Conservation (phyloP, 1,140 invertebrate species). For the Littorina saxatilis region DNA sequence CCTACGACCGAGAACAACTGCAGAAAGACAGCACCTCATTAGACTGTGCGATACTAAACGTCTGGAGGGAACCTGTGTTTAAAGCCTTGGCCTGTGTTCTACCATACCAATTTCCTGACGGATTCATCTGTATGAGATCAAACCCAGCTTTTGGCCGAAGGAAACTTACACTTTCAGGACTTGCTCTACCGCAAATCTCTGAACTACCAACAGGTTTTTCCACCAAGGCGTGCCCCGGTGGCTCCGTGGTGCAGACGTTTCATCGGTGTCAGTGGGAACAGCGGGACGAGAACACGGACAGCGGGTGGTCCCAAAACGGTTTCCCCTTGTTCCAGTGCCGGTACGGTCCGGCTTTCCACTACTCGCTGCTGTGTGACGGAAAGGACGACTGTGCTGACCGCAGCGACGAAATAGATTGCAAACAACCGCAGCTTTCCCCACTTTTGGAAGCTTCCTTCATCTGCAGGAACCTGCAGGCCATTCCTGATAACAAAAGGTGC, state of each 20-base stretch:
- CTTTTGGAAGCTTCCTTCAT: neutral
- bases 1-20: neutral
- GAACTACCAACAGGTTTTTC: neutral
- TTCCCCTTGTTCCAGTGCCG: constrained; percentile 18
- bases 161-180: too few relatives aligned
- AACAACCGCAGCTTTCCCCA: neutral
- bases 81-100: neutral
- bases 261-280: neutral
- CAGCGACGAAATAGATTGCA: constrained; percentile 34
- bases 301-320: neutral
- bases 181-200: neutral
- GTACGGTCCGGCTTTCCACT: neutral
- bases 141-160: neutral
- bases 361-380: constrained; percentile 40
- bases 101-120: neutral
- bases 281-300: neutral
- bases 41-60: constrained; percentile 17
- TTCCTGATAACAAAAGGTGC: constrained; percentile 1
- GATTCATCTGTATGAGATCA: constrained; percentile 21
- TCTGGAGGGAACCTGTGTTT: neutral
- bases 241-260: constrained; percentile 25
- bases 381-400: constrained; percentile 30
- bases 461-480: constrained; percentile 22
- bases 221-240: constrained; percentile 11
- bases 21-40: neutral